phyloP scores from a whole-genome alignment of 2,797 vertebrate genomes.

The Diceros bicornis region DNA sequence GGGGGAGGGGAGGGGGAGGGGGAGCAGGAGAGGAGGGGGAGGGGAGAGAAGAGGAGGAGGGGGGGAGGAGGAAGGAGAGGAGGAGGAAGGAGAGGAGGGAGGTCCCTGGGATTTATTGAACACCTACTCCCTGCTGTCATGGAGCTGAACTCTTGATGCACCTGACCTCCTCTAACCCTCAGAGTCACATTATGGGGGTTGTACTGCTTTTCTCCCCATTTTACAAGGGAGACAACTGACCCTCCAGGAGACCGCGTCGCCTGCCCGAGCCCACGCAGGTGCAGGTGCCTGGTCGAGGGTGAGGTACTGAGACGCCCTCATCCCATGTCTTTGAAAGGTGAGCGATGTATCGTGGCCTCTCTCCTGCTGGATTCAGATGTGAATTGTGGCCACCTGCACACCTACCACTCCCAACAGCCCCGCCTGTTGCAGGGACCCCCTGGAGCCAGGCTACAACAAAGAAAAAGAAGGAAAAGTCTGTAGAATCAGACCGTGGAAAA shows the following conservation, averaged over 20 bases:
- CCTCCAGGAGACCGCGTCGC: no score
- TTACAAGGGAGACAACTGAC: neutral
- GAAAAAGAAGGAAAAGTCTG: neutral
- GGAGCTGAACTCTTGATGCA: neutral
- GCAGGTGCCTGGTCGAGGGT: rapidly evolving
- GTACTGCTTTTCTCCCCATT: neutral
- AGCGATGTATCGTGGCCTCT: neutral
- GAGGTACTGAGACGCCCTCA: no score
- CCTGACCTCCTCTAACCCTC: neutral
- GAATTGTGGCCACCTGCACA: no score
- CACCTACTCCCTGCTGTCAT: neutral
- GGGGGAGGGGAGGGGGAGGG: no score
- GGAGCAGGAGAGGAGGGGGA: no score
- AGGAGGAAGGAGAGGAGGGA: neutral
- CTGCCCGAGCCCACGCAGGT: neutral
- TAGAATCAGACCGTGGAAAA: neutral
- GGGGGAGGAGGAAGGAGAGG: no score
- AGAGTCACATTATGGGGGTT: neutral
- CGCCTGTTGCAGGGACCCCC: rapidly evolving
- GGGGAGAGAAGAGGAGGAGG: rapidly evolving
- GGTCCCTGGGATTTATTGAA: neutral
- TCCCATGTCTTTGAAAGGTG: neutral
- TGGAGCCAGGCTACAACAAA: no score
- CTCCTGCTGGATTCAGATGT: rapidly evolving
- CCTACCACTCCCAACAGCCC: rapidly evolving